Conservation (phyloP, 2,113 vertebrate genomes). For the Ciconia boyciana region DNA sequence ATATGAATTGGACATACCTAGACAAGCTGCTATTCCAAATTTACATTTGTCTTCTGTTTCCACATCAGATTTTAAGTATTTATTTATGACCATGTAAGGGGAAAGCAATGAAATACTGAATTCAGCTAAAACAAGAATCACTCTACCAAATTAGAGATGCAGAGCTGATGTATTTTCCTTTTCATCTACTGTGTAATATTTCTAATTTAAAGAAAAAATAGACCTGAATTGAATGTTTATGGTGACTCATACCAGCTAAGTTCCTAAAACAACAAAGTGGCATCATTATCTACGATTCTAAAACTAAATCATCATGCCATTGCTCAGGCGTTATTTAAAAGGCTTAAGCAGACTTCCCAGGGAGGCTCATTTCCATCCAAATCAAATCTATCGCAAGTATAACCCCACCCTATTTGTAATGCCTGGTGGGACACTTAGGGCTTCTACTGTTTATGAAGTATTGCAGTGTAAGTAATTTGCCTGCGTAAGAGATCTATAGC, state of each 20-base stretch:
- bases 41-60: not conserved
- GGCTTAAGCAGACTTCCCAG: constrained; percentile 38
- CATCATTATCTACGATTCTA: not conserved
- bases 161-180: not conserved
- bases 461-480: constrained; percentile 72
- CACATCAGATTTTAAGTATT: not conserved
- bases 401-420: constrained; percentile 47
- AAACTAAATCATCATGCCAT: not conserved
- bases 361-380: constrained; percentile 55
- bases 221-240: not conserved
- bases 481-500: constrained; percentile 69
- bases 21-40: not conserved
- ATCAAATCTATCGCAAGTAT: not conserved
- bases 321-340: constrained; percentile 32
- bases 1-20: not conserved
- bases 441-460: constrained; percentile 70
- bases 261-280: not conserved
- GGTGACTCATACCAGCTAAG: not conserved
- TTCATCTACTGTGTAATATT: not conserved
- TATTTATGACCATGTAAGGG: not conserved
- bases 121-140: not conserved
- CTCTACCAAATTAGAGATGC: not conserved
- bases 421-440: constrained; percentile 50
- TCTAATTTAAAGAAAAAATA: not conserved
- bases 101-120: not conserved